Evolutionary conservation across 2,113 vertebrate genomes (phyloP), one percentile per base, ranked within the genome.

Genomic region (Lasiurus borealis): DNA sequence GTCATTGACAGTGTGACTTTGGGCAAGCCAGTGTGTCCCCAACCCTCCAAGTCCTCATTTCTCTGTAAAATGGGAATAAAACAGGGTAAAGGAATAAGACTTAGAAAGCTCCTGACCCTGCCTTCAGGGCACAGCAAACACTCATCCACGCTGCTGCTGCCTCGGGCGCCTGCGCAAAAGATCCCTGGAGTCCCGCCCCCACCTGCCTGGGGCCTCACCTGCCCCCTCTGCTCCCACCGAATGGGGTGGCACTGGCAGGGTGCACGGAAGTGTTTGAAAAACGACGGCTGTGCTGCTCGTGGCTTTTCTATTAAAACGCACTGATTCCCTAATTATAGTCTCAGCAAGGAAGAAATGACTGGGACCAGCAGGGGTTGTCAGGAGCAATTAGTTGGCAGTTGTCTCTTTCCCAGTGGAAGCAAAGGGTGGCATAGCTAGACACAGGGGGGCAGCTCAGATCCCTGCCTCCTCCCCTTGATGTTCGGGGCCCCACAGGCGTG

Each of bases 241-340:
- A 13, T 3, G 4, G 14, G 27, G n/a, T 0, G 8, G 27, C 44
- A 9, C 29, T 57, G 29, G 6, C 34, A 89, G 81, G 78, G 83
- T 44, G 0, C 78, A 7, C 1, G 68, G 94, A 97, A 16, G 75
- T 46, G 0, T 85, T 73, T 87, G 89, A 95, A 84, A 89, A 91
- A 75, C 40, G 54, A 91, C 59, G 57, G 71, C 52, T 29, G 40
- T 5, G 25, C 52, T 90, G 88, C 81, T 93, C 92, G 76, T 50
- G 57, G 97, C 71, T 96, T 95, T 97, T 82, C 92, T 95, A 80
- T 93, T 97, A 92, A 97, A 94, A 96, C 95, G 77, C 83, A 72
- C 89, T 78, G 52, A 95, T 86, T 54, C 95, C 92, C 91, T 97
- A 95, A 98, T 98, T 97, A 97, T 75, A 94, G 85, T 96, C 95